Base-by-base conservation (phyloP, 2,113 vertebrate genomes). In the Neopipo cinnamomea region DNA sequence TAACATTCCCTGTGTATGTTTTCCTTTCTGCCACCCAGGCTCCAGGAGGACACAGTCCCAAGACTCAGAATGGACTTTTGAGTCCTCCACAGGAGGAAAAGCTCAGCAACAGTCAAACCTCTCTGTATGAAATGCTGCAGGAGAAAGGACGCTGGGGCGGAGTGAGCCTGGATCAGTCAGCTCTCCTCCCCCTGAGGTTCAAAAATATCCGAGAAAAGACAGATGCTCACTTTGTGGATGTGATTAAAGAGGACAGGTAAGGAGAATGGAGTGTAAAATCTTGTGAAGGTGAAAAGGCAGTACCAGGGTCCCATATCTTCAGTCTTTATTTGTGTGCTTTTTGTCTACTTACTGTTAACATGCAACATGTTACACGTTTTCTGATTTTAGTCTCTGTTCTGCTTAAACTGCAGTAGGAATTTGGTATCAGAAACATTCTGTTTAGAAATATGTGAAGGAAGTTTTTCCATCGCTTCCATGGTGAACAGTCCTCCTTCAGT, bases 211-310 rank as follows among this genome's bases (percentile, higher is more conserved):
- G 99, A 47, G 99, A 99, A 96, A 99, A 99, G 97, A 99, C 99
- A 5, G 99, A 99, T 11, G 99, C 98, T 71, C 99, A 99, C 93
- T 99, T 99, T 94, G 99, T 99, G 65, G 99, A 99, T 44, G 99
- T 99, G 44, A 99, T 99, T 94, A 99, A 99, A 96, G 99, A 99
- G 90, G 99, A 99, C 98, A 99, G 99, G 99, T 99, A 96, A 97
- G 96, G 47, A 46, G 20, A 25, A 44, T 6, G 1, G 2, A 22
- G 4, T 30, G 28, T 46, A 5, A 47, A 70, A 46, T 17, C 55
- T 17, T 93, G 4, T 35, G 3, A 24, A 93, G 61, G n/a, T 20
- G 20, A 83, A 44, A 53, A 58, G 17, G 39, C 27, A 37, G 7
- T 55, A 8, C 30, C 27, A n/a, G 12, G 42, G 8, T 21, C 13